Conservation (phyloP, 2,113 vertebrate species). For the Cygnus buccinator region DNA sequence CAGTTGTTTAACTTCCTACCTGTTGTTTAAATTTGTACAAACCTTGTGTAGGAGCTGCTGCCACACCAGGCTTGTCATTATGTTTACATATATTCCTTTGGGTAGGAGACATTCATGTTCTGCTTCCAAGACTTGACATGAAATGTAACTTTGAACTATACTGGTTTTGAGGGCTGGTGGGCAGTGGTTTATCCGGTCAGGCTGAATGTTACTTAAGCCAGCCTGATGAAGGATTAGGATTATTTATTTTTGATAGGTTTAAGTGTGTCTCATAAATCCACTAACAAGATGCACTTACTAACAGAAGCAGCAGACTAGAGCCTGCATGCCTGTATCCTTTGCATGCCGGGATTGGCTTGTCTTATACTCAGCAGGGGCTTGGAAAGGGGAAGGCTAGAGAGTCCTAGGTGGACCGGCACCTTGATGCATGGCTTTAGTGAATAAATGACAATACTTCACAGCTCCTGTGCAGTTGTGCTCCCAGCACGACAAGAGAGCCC, state of each 20-base stretch:
- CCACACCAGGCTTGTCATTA: constrained; percentile 19
- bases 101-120: constrained; percentile 45
- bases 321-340: constrained; percentile 43
- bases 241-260: constrained; percentile 63
- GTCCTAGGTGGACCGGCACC: background rate
- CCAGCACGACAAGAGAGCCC: background rate
- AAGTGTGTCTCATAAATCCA: constrained; percentile 62
- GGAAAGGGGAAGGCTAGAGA: background rate
- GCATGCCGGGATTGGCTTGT: constrained; percentile 53
- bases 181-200: constrained; percentile 27
- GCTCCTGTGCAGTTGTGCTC: constrained; percentile 20
- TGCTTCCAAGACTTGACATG: constrained; percentile 61
- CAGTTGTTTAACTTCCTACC: constrained; percentile 48
- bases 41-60: constrained; percentile 63
- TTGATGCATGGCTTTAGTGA: constrained; percentile 61
- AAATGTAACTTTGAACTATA: constrained; percentile 37
- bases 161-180: constrained; percentile 55
- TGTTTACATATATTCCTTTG: constrained; percentile 62
- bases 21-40: constrained; percentile 28
- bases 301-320: constrained; percentile 52
- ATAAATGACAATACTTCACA: background rate
- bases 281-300: constrained; percentile 74
- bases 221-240: constrained; percentile 58
- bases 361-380: constrained; percentile 34
- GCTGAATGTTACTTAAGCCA: constrained; percentile 48